Conservation (phyloP, 2,113 vertebrate species). For the Grammomys surdaster region DNA sequence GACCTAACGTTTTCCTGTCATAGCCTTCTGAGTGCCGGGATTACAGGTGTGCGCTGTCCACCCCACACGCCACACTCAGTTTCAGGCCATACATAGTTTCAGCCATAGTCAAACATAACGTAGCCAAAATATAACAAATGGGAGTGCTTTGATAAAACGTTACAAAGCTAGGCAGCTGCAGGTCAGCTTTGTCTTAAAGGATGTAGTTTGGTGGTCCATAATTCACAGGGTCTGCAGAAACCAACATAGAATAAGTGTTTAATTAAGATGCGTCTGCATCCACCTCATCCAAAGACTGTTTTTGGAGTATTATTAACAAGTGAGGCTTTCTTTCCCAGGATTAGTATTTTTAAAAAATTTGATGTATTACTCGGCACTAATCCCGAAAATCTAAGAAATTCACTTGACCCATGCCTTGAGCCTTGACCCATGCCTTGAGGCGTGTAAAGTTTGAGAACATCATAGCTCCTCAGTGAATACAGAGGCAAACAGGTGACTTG, state of each 20-base stretch:
- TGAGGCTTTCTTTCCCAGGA: background rate
- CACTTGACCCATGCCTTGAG: background rate
- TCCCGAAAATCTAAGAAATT: constrained; percentile 7
- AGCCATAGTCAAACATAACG: background rate
- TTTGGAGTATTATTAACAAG: background rate
- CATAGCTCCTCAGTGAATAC: background rate
- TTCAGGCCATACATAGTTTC: background rate
- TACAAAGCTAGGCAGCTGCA: background rate
- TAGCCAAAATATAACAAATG: background rate
- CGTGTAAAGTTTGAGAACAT: background rate
- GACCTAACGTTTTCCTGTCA: background rate
- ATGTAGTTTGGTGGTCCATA: background rate
- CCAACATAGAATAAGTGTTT: background rate
- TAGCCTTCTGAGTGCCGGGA: background rate
- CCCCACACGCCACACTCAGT: background rate
- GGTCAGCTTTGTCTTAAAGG: background rate
- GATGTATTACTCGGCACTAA: background rate
- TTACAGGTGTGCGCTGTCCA: background rate
- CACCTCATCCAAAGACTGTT: background rate
- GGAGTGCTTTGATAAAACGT: background rate
- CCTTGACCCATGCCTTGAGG: too few relatives aligned
- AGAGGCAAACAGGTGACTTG: background rate
- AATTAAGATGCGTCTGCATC: background rate
- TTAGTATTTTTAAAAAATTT: background rate
- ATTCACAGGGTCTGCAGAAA: background rate